Evolutionary conservation across 2,797 vertebrate species (phyloP), one percentile per base, ranked within the genome.

Genomic region (Chrysocyon brachyurus): DNA sequence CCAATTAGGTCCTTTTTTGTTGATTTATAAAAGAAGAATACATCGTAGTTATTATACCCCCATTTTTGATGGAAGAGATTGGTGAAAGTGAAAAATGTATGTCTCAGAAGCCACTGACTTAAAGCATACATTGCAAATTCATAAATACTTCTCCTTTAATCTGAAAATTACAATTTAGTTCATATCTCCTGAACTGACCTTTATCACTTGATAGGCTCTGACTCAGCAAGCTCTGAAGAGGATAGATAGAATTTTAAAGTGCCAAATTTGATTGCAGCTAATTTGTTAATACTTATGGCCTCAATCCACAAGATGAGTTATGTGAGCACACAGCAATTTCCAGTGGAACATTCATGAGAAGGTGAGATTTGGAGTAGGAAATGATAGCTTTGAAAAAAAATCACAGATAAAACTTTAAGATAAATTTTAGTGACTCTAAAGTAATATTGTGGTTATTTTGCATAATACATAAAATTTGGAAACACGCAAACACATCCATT

Each of bases 231-330:
- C 19, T 87, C 97, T 93, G 84, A 85, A 97, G 54, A 96, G 94
- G 40, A 96, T 79, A 97, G 92, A 93, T 85, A 94, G 52, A 92
- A 49, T 59, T 96, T 56, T 63, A 96, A 98, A 90, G 61, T 91
- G 88, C 28, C 77, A 97, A 91, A 96, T 96, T 98, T 66, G 81
- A 26, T 78, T 78, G 70, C 56, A 98, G 75, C 79, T 98, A 96
- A 98, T 98, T 98, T 98, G 77, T 94, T 98, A 95, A 78, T 97
- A 88, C 46, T 97, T 97, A 93, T 40, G 82, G 12, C 79, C 90
- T 87, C 83, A 57, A n/a, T 96, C 87, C 8, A 0, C 63, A 88
- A 92, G 66, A 97, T 83, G 77, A 95, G 70, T 96, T 94, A 90
- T 87, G 31, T 96, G 79, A 97, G 81, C 56, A 90, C 63, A n/a